These are phyloP conservation scores for Tetragnatha versicolor DNA, from an alignment of 1,140 invertebrate genomes.

Conservation along the genomic window DNA sequence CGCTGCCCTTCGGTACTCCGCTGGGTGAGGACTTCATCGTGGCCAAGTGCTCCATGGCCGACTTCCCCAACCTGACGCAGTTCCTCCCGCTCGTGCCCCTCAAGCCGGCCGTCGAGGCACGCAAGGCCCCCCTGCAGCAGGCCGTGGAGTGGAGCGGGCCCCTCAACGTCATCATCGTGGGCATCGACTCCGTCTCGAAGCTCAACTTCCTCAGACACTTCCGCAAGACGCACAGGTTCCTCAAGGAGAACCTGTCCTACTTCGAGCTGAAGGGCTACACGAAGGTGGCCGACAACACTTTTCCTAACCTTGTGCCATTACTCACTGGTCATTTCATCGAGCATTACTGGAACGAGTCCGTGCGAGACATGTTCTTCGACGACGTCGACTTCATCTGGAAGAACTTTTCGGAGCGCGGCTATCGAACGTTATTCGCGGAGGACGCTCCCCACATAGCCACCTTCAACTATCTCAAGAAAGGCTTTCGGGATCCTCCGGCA, in stretches of 20 bases:
- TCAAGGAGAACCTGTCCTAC: conserved; percentile 74
- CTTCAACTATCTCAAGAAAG: conserved; percentile 66
- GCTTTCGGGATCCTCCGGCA: conserved; percentile 65
- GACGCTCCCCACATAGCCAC: conserved; percentile 66
- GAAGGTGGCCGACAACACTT: conserved; percentile 63
- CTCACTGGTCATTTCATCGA: conserved; percentile 58
- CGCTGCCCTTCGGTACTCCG: conserved; percentile 19
- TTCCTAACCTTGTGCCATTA: conserved; percentile 61
- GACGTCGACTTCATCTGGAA: conserved; percentile 68
- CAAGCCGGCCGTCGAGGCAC: conserved; percentile 39
- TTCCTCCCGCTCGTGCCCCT: conserved; percentile 51
- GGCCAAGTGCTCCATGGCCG: conserved; percentile 35
- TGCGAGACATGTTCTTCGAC: conserved; percentile 61
- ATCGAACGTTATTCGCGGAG: conserved; percentile 67
- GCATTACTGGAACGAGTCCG: conserved; percentile 56
- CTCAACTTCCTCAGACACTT: conserved; percentile 61
- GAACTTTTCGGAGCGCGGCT: conserved; percentile 64
- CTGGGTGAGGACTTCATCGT: conserved; percentile 48
- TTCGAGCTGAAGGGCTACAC: conserved; percentile 60
- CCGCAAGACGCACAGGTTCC: conserved; percentile 56
- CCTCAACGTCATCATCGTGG: conserved; percentile 63
- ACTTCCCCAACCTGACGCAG: conserved; percentile 28
- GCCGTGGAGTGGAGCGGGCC: background rate
- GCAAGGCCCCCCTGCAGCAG: background rate
- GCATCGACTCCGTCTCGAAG: conserved; percentile 61